Conservation (phyloP, 2,797 vertebrate genomes). For the Nannoperca obscura region DNA sequence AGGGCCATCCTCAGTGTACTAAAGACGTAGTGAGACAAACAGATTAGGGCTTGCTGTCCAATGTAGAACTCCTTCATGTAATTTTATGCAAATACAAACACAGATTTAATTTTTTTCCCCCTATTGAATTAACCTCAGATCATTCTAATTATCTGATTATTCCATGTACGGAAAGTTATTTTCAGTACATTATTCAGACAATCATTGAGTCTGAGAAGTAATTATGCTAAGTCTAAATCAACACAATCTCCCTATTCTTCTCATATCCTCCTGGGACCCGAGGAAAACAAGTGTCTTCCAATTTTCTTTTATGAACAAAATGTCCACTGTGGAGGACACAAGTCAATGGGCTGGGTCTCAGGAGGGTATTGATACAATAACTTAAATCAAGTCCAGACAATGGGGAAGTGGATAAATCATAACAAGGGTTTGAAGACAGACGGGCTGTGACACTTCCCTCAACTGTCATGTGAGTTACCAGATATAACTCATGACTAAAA, state of each 20-base stretch:
- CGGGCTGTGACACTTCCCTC: slow-evolving; percentile 14
- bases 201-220: neutral
- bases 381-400: neutral
- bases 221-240: neutral
- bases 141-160: neutral
- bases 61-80: neutral
- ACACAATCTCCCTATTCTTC: neutral
- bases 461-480: slow-evolving; percentile 51
- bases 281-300: no score
- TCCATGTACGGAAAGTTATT: neutral
- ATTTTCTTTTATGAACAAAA: no score
- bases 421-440: neutral
- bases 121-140: neutral
- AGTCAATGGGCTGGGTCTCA: no score
- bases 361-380: neutral
- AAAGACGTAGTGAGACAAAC: slow-evolving; percentile 15
- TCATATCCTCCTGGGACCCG: no score
- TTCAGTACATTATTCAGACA: neutral
- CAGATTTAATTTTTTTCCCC: no score
- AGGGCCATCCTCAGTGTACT: slow-evolving; percentile 89
- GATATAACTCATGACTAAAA: neutral
- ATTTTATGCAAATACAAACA: neutral
- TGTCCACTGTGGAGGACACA: no score
- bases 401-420: slow-evolving; percentile 48
- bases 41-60: neutral